Conservation (phyloP, 2,888 invertebrate species). For the Cryptops parisi region DNA sequence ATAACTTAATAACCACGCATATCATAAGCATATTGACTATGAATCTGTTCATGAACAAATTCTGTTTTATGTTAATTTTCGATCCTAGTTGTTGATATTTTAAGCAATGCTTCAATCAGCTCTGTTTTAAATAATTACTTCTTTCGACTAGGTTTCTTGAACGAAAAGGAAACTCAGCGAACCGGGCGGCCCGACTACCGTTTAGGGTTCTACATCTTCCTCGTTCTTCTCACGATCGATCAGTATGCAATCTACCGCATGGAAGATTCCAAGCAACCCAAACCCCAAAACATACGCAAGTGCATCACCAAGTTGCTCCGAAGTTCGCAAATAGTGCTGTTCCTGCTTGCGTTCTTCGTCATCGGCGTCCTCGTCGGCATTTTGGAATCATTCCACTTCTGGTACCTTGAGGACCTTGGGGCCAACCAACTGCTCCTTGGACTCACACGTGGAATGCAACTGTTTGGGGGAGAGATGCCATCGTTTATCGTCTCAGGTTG, state of each 20-base stretch:
- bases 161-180: background rate
- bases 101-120: no score
- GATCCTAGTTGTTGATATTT: no score
- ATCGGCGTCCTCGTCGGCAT: slow-evolving; percentile 79
- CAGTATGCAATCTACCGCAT: slow-evolving; percentile 1
- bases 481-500: slow-evolving; percentile 63
- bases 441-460: slow-evolving; percentile 45
- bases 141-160: background rate
- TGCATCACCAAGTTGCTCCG: background rate
- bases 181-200: background rate
- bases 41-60: no score
- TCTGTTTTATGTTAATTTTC: no score
- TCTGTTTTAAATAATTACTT: no score
- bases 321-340: slow-evolving; percentile 47
- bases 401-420: slow-evolving; percentile 46
- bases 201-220: slow-evolving; percentile 13
- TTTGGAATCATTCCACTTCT: slow-evolving; percentile 53
- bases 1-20: no score
- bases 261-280: slow-evolving; percentile 5
- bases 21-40: no score
- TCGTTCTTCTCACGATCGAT: background rate
- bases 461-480: slow-evolving; percentile 52
- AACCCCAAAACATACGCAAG: slow-evolving; percentile 2
- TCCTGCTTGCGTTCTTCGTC: slow-evolving; percentile 63
- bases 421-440: slow-evolving; percentile 46